Evolutionary conservation across 2,113 vertebrate species (phyloP), one percentile per base, ranked within the genome.

Genomic region (Mesitornis unicolor): DNA sequence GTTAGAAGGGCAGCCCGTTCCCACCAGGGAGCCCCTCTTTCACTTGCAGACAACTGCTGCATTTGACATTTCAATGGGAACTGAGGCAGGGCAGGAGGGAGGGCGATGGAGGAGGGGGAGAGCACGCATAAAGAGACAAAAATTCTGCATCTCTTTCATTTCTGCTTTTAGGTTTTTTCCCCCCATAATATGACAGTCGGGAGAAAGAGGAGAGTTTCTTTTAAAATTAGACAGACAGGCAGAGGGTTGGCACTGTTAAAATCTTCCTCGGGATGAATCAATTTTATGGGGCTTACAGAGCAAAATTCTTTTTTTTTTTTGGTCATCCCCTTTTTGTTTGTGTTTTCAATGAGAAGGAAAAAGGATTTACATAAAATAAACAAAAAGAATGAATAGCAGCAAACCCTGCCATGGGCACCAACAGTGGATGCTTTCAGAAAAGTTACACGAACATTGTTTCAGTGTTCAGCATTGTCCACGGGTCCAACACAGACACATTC

Each of bases 1-100:
- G 98, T 99, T 98, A 98, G 97, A 97, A 98, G 98, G 99, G 98
- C 98, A 98, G 97, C 57, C 96, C 63, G 97, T 99, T 99, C 99
- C 98, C 99, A 99, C 98, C 98, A 40, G 98, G 98, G 98, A 98
- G 98, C 96, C 97, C 95, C 98, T 97, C 95, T 98, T 98, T 98
- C 98, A 98, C 96, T 98, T 97, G 90, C 98, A 98, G 97, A 98
- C 97, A 98, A 98, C 95, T 84, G 97, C 95, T 90, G 97, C 94
- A 96, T 98, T 98, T 98, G 98, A 98, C 97, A 98, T 98, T 98
- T 99, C 98, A 99, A 98, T 98, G 98, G 95, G 93, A 98, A 91
- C 83, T 64, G 47, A 91, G 90, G 97, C 95, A 95, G 84, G 81
- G 91, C 85, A 26, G 68, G 85, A 90, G 70, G 89, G 91, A 95